Percentiles rank a stretch among this genome's conserved stretches.
Evolutionary conservation across 2,888 invertebrate genomes (phyloP).

Genomic region (Baccha elongata): DNA sequence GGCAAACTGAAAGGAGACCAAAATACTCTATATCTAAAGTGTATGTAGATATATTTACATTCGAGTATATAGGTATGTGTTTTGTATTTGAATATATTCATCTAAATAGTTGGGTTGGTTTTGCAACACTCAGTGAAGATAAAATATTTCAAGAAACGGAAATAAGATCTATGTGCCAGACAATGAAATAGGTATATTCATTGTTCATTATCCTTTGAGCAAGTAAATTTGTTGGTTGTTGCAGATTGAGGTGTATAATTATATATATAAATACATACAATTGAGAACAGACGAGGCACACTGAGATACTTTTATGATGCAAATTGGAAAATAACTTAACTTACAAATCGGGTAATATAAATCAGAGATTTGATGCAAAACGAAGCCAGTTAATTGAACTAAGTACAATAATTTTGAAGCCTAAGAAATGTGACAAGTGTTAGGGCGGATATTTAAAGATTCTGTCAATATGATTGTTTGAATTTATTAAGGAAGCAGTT

Average conservation of each 20-base stretch:
- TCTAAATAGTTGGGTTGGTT: not conserved
- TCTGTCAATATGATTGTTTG: too few species aligned
- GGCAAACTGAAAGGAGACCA: constrained; percentile 7
- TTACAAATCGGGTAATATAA: constrained; percentile 59
- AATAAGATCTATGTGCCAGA: constrained; percentile 72
- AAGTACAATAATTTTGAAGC: not conserved
- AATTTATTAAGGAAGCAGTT: too few species aligned
- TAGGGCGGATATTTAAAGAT: too few species aligned
- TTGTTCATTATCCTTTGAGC: constrained; percentile 65
- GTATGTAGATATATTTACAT: not conserved
- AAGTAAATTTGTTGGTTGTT: constrained; percentile 56
- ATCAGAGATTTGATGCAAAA: constrained; percentile 37
- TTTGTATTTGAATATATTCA: too few species aligned
- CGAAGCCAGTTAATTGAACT: constrained; percentile 2
- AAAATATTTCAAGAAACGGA: constrained; percentile 34
- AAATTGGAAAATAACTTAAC: constrained; percentile 70
- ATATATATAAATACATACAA: not conserved
- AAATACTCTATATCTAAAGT: not conserved
- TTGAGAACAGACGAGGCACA: constrained; percentile 8
- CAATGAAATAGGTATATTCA: constrained; percentile 70
- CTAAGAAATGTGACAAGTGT: not conserved
- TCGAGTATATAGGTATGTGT: too few species aligned
- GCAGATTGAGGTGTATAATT: not conserved
- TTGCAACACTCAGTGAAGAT: constrained; percentile 1
- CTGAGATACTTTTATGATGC: constrained; percentile 55